Evolutionary conservation across 2,797 vertebrate species (phyloP), one percentile per base, ranked within the genome.

Genomic region (Channallabes apus): DNA sequence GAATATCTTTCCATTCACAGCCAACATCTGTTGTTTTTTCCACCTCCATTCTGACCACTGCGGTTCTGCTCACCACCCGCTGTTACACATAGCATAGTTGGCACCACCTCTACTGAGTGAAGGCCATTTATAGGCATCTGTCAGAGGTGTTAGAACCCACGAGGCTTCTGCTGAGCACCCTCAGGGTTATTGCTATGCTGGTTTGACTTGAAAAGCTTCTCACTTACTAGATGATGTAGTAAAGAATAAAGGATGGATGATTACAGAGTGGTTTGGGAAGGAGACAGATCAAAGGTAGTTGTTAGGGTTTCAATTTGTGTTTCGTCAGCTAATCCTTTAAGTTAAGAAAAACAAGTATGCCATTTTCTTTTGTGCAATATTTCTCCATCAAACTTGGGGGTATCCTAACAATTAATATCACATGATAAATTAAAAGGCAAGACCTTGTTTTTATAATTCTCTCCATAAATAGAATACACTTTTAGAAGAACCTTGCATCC

Each of bases 191-290:
- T 41, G 17, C 58, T 62, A 38, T 61, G 62, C 32, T 8, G 35
- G 22, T 62, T 38, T 62, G 76, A 62, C 58, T 41, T 77, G 4
- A 59, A 77, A 77, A 77, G 20, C 27, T 18, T 79, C 76, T 62
- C 58, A 41, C 58, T 78, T 41, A 78, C 56, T 61, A 61, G 22
- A 35, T 14, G 22, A 32, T 20, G 38, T 79, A 58, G 58, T 38
- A 79, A 38, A 62, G 58, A 14, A 22, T 38, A 14, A 78, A 78
- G 12, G 58, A 22, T 3, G 58, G 58, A 61, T 41, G 59, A 79
- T 41, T 54, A n/a, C 58, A 62, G 32, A 78, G 58, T 3, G 51
- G 14, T 76, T 18, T 54, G 72, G 24, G 41, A 27, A 54, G n/a
- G 41, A 27, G 71, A 27, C 14, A 3, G 14, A 2, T 54, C 41